phyloP scores from a whole-genome alignment of 1,140 invertebrate species.

The Conus betulinus region DNA sequence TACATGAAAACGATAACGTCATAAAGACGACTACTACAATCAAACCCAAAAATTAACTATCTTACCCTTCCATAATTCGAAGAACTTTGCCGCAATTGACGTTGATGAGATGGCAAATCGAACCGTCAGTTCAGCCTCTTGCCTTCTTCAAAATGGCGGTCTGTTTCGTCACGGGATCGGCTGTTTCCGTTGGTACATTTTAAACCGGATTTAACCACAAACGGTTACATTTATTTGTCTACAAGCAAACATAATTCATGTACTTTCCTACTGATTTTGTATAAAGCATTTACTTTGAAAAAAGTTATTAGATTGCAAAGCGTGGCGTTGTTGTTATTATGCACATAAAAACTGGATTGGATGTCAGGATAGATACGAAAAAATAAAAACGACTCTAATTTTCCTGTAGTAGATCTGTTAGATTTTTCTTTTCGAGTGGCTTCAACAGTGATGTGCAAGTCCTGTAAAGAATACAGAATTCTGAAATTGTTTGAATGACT shows the following conservation, averaged over 20 bases:
- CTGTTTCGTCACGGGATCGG: not conserved
- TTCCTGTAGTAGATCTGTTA: no score
- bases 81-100: not conserved
- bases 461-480: no score
- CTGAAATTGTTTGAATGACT: no score
- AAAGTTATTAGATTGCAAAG: no score
- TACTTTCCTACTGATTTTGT: not conserved
- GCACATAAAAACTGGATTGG: no score
- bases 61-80: conserved; percentile 7
- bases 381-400: no score
- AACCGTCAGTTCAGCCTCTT: not conserved
- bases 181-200: conserved; percentile 2
- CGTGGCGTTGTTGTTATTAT: no score
- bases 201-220: not conserved
- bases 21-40: not conserved
- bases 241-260: no score
- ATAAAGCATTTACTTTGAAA: not conserved
- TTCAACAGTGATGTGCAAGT: no score
- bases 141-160: conserved; percentile 2
- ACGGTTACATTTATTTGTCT: not conserved
- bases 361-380: no score
- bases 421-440: no score
- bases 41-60: not conserved
- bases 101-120: not conserved
- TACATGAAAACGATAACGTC: not conserved